phyloP scores from a whole-genome alignment of 2,113 vertebrate genomes.

The Butorides virescens region DNA sequence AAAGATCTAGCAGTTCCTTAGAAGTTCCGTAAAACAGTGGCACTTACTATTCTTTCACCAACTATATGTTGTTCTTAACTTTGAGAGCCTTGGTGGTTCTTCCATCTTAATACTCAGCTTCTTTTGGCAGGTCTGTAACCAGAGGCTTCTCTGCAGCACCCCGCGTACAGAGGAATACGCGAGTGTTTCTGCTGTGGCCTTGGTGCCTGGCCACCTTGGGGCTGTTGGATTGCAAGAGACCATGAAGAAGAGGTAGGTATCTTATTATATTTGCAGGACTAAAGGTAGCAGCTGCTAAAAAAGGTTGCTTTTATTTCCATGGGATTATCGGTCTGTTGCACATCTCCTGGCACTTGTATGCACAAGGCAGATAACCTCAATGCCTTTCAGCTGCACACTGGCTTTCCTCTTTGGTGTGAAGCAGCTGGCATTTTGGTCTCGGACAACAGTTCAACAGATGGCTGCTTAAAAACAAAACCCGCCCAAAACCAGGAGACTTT shows the following conservation, averaged over 20 bases:
- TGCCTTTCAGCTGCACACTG: not conserved
- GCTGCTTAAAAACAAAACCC: not conserved
- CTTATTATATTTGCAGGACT: not conserved
- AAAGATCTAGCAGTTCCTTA: not conserved
- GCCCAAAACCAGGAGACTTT: not conserved
- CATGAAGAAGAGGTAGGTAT: not conserved
- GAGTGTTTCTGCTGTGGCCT: not conserved
- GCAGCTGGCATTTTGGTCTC: not conserved
- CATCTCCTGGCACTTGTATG: not conserved
- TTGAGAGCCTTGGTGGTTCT: not conserved
- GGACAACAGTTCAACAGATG: not conserved
- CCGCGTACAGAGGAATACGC: rapidly evolving
- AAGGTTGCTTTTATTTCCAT: not conserved
- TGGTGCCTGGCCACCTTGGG: not conserved
- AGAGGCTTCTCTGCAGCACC: not conserved
- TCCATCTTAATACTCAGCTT: not conserved
- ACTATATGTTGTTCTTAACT: not conserved
- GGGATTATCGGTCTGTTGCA: not conserved
- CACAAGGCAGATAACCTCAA: not conserved
- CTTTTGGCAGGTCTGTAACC: not conserved
- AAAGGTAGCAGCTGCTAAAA: not conserved
- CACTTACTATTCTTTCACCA: not conserved
- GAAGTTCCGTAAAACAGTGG: not conserved
- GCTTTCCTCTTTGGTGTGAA: not conserved
- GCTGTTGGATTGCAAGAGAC: not conserved